Evolutionary conservation across 2,113 vertebrate species (phyloP).

Genomic region (Cyphomyrus discorhynchus): DNA sequence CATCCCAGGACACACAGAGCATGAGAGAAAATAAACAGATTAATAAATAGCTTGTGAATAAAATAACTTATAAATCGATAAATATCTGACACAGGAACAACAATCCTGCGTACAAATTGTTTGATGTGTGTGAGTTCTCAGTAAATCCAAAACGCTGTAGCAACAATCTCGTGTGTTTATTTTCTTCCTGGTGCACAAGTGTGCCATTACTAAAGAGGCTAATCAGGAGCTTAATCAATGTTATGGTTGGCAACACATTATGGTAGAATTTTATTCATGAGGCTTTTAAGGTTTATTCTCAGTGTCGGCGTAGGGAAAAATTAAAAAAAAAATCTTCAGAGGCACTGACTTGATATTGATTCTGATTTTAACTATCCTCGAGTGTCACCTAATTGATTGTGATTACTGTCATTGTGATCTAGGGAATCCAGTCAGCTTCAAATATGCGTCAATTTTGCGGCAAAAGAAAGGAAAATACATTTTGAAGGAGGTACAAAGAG

Average conservation of each 20-base stretch:
- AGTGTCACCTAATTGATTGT: constrained; percentile 13
- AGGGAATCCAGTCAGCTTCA: neutral
- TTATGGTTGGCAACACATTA: constrained; percentile 1
- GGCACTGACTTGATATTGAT: neutral
- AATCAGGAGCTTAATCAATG: constrained; percentile 12
- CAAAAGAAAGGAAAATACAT: neutral
- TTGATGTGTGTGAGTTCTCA: neutral
- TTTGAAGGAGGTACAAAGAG: neutral
- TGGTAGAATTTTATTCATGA: constrained; percentile 6
- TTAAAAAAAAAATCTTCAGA: neutral
- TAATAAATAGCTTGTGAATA: neutral
- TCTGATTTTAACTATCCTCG: neutral
- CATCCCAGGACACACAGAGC: neutral
- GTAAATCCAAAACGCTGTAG: neutral
- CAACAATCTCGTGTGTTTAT: neutral
- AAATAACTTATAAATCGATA: neutral
- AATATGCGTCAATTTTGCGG: neutral
- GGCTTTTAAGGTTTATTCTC: neutral
- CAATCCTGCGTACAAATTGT: neutral
- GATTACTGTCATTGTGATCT: neutral
- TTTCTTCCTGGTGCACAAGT: neutral
- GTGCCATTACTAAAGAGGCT: neutral
- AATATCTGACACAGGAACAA: neutral
- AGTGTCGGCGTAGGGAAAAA: neutral
- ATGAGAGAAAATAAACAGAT: neutral